phyloP scores from a whole-genome alignment of 2,797 vertebrate genomes.

The Halcyon smyrnensis region DNA sequence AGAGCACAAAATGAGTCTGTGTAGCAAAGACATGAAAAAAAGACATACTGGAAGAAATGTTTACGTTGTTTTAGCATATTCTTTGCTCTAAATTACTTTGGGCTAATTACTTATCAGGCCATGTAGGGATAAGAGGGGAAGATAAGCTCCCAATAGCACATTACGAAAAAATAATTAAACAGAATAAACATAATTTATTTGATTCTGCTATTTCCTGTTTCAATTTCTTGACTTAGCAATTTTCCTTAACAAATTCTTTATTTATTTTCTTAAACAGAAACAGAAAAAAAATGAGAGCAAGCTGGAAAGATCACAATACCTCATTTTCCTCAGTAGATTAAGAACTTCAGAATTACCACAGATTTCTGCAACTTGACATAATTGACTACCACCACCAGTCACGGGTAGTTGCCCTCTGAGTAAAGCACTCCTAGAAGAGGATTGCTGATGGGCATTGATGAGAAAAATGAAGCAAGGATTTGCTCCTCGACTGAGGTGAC shows the following conservation, averaged over 20 bases:
- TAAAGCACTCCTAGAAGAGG: not conserved
- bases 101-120: conserved; percentile 9
- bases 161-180: conserved; percentile 48
- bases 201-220: conserved; percentile 14
- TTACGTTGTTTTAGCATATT: conserved; percentile 12
- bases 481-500: not conserved
- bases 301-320: not conserved
- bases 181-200: conserved; percentile 26
- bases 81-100: not conserved
- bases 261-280: not conserved
- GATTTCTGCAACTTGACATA: conserved; percentile 20
- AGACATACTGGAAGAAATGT: not conserved
- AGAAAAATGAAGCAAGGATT: not conserved
- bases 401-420: not conserved
- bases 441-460: not conserved
- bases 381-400: not conserved
- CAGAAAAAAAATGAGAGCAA: not conserved
- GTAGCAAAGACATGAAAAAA: not conserved
- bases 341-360: not conserved
- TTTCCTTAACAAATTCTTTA: conserved; percentile 1
- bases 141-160: conserved; percentile 32
- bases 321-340: not conserved
- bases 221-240: not conserved
- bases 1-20: not conserved
- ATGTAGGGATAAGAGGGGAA: not conserved